phyloP scores from a whole-genome alignment of 2,888 invertebrate species.

The Philaethria dido region DNA sequence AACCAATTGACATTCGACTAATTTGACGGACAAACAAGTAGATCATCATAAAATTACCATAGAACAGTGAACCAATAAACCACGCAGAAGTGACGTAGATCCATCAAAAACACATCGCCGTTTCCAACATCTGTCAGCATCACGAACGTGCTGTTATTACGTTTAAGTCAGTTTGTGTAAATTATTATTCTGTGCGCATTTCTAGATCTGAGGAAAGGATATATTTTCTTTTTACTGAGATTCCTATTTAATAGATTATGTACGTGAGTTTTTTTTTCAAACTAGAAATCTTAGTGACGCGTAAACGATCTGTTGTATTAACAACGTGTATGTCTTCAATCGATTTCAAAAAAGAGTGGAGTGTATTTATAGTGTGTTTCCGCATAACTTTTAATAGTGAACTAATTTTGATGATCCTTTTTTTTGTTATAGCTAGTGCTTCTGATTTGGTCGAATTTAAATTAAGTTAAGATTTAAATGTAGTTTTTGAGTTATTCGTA shows the following conservation, averaged over 20 bases:
- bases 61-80: conserved; percentile 14
- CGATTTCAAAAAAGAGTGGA: no score
- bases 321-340: no score
- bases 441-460: no score
- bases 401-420: no score
- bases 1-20: neutral
- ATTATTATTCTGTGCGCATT: conserved; percentile 27
- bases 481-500: no score
- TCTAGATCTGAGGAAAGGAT: conserved; percentile 13
- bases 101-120: conserved; percentile 28
- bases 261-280: conserved; percentile 9
- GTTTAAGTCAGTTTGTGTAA: conserved; percentile 19
- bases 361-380: no score
- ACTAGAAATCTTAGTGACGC: no score
- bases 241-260: conserved; percentile 19
- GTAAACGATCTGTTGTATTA: no score
- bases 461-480: no score
- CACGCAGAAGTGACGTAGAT: conserved; percentile 19
- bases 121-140: conserved; percentile 26
- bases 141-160: conserved; percentile 24
- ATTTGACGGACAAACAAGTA: no score
- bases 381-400: no score
- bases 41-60: conserved; percentile 13
- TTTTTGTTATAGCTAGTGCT: no score
- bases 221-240: conserved; percentile 14